Percentiles rank a stretch among this genome's conserved stretches.
Conservation (phyloP, 2,797 vertebrate species). For the Centropyge bicolor region DNA sequence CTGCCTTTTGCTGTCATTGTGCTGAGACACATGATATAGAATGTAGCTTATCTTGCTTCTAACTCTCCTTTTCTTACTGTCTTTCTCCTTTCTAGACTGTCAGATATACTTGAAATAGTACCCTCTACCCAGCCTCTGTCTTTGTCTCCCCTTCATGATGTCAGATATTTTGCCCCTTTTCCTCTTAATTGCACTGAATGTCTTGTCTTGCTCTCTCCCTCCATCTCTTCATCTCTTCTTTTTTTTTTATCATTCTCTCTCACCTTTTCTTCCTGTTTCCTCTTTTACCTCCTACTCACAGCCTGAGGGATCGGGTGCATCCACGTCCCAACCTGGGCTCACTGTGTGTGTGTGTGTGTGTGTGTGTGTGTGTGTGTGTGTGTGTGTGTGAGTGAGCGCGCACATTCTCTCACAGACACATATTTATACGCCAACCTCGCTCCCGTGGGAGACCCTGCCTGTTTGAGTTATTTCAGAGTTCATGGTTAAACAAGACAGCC, state of each 20-base stretch:
- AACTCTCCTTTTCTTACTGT: background rate
- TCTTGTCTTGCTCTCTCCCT: background rate
- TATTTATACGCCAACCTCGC: slow-evolving; percentile 55
- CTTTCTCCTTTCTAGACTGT: background rate
- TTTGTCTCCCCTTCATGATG: background rate
- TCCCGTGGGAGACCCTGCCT: slow-evolving; percentile 68
- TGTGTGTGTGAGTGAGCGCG: slow-evolving; percentile 1
- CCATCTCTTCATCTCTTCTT: slow-evolving; percentile 8
- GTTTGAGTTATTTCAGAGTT: slow-evolving; percentile 78
- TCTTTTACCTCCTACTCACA: slow-evolving; percentile 28
- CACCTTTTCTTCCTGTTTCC: background rate
- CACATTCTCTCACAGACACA: slow-evolving; percentile 42
- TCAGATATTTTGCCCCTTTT: background rate
- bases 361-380: background rate
- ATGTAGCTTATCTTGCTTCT: background rate
- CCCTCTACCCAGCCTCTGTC: background rate
- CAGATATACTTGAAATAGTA: background rate
- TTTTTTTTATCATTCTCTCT: slow-evolving; percentile 11
- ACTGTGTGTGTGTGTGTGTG: background rate
- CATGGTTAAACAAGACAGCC: slow-evolving; percentile 72
- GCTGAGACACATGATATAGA: background rate
- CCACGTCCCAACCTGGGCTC: slow-evolving; percentile 14
- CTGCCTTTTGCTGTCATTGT: background rate
- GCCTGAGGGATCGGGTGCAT: slow-evolving; percentile 39
- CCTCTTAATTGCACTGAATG: slow-evolving; percentile 2